Evolutionary conservation across 2,797 vertebrate genomes (phyloP), one percentile per base, ranked within the genome.

Genomic region (Limosa lapponica): DNA sequence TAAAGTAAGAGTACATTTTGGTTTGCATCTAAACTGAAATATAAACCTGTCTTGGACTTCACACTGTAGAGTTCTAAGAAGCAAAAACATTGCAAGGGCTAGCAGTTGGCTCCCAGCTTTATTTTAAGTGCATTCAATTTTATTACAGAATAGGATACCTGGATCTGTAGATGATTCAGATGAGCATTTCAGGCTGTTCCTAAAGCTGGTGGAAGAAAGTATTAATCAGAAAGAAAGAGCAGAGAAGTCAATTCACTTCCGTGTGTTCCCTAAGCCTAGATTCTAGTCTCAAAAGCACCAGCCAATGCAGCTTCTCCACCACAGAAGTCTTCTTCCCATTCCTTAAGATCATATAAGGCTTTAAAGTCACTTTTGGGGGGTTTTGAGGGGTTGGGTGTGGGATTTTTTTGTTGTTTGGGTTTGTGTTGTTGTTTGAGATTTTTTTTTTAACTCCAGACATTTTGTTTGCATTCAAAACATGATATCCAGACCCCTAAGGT

Each of bases 401-500:
- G 3, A 4, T 0, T 28, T 32, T 41, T 70, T 17, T 48, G 6
- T 71, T 37, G 17, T 25, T 48, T 54, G 10, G 16, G 10, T 8
- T 51, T 82, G 11, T 15, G 30, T 1, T 61, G 36, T 12, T 62
- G 22, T 37, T 39, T 25, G 41, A 1, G 2, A 0, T 2, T 59
- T 65, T 79, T 77, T 65, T 75, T 77, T 52, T 13, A 78, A 55
- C 20, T 51, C 27, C 27, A 72, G 13, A 32, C 4, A 70, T 44
- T 74, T 80, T 52, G 15, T 37, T 48, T 66, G n/a, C 23, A 66
- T 71, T 72, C 23, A 15, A 43, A 70, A 48, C 11, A 71, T 32
- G 48, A 43, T 23, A 34, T 16, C 28, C 48, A 79, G 34, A 8
- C 81, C 8, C 4, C 11, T 28, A 57, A 51, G 13, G 59, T 11